Evolutionary conservation across 2,113 vertebrate genomes (phyloP).

Genomic region (human): DNA sequence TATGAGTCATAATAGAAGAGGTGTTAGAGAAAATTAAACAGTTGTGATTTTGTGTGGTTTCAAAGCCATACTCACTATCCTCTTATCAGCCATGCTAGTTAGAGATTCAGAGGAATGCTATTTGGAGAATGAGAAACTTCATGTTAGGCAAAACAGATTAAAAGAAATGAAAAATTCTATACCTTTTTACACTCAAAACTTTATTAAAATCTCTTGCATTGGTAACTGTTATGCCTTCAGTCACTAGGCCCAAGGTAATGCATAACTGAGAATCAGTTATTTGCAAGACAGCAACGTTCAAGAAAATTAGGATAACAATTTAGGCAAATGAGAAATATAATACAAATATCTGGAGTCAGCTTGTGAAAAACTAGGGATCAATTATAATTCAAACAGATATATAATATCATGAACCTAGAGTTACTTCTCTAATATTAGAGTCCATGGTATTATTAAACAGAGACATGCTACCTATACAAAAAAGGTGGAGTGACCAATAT

Average conservation of each 20-base stretch:
- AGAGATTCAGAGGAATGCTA: neutral
- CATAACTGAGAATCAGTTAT: neutral
- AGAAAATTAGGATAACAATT: neutral
- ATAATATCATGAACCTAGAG: neutral
- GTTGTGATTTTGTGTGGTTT: neutral
- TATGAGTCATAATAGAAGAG: neutral
- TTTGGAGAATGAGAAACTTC: neutral
- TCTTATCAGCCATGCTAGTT: neutral
- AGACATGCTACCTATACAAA: neutral
- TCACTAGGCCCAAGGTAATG: neutral
- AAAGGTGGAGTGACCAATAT: rapidly evolving
- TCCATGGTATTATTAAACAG: neutral
- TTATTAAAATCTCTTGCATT: neutral
- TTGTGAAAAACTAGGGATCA: neutral
- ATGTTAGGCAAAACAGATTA: neutral
- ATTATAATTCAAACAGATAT: neutral
- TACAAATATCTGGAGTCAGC: neutral
- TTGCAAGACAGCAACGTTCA: neutral
- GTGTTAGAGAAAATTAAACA: neutral
- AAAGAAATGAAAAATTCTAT: neutral
- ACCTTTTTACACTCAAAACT: neutral
- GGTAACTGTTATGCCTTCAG: neutral
- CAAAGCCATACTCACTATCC: neutral
- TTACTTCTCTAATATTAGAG: neutral
- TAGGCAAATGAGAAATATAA: neutral